Conservation (phyloP, 2,797 vertebrate species). For the Brotogeris chrysoptera region DNA sequence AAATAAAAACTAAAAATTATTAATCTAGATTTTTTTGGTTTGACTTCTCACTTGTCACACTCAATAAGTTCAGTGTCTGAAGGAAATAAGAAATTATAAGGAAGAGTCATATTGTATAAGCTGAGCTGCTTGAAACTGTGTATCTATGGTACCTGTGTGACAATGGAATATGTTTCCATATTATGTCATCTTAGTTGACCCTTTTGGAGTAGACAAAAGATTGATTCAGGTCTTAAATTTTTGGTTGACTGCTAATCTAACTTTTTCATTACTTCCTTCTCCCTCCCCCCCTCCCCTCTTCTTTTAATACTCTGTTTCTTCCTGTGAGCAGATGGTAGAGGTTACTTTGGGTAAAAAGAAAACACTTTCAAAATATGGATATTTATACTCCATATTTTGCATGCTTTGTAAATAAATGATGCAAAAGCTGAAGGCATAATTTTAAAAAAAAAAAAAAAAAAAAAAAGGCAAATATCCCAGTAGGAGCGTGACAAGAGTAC, state of each 20-base stretch:
- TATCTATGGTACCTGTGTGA: not conserved
- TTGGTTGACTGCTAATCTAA: not conserved
- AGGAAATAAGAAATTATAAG: not conserved
- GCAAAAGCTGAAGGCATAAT: not conserved
- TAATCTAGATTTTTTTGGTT: not conserved
- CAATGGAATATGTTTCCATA: not conserved
- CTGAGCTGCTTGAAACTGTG: not conserved
- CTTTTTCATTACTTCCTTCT: not conserved
- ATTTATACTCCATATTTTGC: not conserved
- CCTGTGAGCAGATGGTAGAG: not conserved
- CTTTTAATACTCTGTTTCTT: not conserved
- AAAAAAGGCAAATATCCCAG: not conserved
- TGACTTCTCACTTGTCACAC: not conserved
- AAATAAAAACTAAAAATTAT: not conserved
- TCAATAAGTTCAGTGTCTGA: not conserved
- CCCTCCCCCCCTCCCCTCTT: not conserved
- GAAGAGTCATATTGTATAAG: not conserved
- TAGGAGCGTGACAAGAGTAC: not conserved
- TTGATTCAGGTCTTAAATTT: not conserved
- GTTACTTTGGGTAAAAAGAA: not conserved
- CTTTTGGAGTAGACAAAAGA: not conserved
- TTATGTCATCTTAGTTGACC: not conserved
- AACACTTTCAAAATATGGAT: not conserved
- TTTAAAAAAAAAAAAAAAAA: not conserved
- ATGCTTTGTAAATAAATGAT: constrained; percentile 2